Evolutionary conservation across 2,113 vertebrate genomes (phyloP), one percentile per base, ranked within the genome.

Genomic region (Microcebus jonahi): DNA sequence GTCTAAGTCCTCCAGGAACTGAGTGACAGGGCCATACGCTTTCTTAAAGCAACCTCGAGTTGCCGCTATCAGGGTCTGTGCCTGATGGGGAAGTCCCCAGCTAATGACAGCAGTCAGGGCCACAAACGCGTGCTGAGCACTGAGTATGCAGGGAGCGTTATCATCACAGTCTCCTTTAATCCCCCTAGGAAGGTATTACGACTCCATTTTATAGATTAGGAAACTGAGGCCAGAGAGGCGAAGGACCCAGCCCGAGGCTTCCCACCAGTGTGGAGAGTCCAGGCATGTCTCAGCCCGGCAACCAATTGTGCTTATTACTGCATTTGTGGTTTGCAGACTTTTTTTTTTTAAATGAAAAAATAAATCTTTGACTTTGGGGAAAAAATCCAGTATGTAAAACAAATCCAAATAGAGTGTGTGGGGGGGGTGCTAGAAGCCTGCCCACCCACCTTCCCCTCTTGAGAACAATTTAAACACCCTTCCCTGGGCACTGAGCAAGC

Each of bases 81-180:
- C 39, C 77, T n/a, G 17, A 45, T 1, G 11, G 14, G 9, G 2
- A 4, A n/a, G 14, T 27, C 13, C 70, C 34, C 39, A 61, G 50
- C 31, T 45, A 6, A 34, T 7, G 59, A 20, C 29, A 8, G 34
- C 3, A 48, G 31, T 65, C 10, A 3, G 7, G 25, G 23, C 55
- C 8, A 2, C 23, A 12, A 21, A 9, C 21, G 1, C 6, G 29
- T 9, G 20, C 39, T 0, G 6, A 27, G 25, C 3, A 4, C 34
- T 11, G 5, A 11, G 0, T 9, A 21, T 8, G 2, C 53, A 4
- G 70, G 67, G 18, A 82, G 71, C 21, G 9, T 42, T 48, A 53
- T 9, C 18, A 9, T 9, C 29, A 36, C 29, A 5, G 2, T 34
- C 23, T 36, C 5, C 3, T 53, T 31, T 25, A 20, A 73, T n/a